A percentile compares a stretch with the other conserved stretches of the same genome.
phyloP scores from a whole-genome alignment of 2,113 vertebrate genomes.

The Paramormyrops kingsleyae region DNA sequence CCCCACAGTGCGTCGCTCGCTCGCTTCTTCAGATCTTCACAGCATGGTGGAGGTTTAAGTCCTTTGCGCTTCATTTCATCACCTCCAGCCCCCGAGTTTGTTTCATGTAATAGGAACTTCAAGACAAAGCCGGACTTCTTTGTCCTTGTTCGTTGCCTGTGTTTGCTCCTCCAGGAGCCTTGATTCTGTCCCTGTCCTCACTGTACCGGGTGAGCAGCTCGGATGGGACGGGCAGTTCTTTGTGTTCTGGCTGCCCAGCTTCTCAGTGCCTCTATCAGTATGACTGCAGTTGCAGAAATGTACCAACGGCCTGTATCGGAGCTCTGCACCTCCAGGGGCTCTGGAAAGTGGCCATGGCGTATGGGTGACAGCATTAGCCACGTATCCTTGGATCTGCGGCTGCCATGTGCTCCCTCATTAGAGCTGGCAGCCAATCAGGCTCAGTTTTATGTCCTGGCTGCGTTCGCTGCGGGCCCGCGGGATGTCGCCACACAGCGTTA shows the following conservation, averaged over 20 bases:
- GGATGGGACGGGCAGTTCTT: background rate
- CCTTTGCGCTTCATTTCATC: background rate
- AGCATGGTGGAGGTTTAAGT: background rate
- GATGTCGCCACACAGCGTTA: background rate
- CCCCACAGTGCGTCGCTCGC: background rate
- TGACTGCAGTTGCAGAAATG: background rate
- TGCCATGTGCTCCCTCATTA: background rate
- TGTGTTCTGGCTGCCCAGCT: too few species aligned
- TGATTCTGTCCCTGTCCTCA: background rate
- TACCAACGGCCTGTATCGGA: background rate
- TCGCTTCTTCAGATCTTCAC: background rate
- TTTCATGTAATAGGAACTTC: background rate
- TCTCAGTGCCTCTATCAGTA: background rate
- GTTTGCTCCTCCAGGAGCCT: background rate
- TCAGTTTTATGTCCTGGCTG: background rate
- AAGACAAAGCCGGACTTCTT: background rate
- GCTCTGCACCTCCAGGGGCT: background rate
- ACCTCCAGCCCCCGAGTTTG: background rate
- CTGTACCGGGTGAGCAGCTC: background rate
- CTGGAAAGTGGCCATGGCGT: background rate
- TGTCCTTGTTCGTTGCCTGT: background rate
- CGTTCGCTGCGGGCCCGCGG: background rate
- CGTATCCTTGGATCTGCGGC: background rate
- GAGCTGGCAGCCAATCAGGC: background rate
- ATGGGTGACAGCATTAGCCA: background rate